Base-by-base conservation (phyloP, 1,140 invertebrate genomes). In the Cydia fagiglandana region DNA sequence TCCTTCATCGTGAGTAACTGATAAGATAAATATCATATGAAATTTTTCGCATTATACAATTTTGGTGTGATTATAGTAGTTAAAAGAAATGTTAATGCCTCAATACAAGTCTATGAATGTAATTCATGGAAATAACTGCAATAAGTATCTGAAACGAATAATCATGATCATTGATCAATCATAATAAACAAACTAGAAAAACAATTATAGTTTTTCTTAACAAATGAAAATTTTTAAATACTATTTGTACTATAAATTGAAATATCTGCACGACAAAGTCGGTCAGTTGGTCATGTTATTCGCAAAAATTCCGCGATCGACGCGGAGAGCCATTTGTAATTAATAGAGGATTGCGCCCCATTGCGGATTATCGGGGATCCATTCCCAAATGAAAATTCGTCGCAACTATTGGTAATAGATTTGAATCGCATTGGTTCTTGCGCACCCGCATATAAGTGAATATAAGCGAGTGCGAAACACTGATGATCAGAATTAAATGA, bases 321-420 rank as follows among this genome's bases (percentile, higher is more conserved):
- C 50, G n/a, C 50, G 12, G 45, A 53, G n/a, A 64, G 61, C 61
- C 10, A 28, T 64, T 64, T 68, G 24, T 68, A 68, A 68, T 68
- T 68, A 68, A 68, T 68, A 68, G 13, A 30, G 64, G 64, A 68
- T 68, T 68, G 12, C 1, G 24, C 10, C 17, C 61, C 24, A 61
- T 13, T 34, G 15, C 64, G 13, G 64, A 30, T 68, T 68, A 61
- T 24, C 56, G 20, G 9, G 20, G 6, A 24, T 24, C 6, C 50
- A 53, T 53, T 53, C 50, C 2, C 15, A 2, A 53, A n/a, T 53
- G 9, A n/a, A 61, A 61, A 61, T 61, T 24, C 56, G 50, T n/a
- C 50, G 50, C 5, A 53, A 53, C 50, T 53, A 53, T n/a, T 53
- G n/a, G 50, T 50, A 53, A 5, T n/a, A 4, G 10, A 53, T 53